These are phyloP conservation scores for Artemia sinica DNA, from an alignment of 2,888 invertebrate species.

Conservation along the genomic window DNA sequence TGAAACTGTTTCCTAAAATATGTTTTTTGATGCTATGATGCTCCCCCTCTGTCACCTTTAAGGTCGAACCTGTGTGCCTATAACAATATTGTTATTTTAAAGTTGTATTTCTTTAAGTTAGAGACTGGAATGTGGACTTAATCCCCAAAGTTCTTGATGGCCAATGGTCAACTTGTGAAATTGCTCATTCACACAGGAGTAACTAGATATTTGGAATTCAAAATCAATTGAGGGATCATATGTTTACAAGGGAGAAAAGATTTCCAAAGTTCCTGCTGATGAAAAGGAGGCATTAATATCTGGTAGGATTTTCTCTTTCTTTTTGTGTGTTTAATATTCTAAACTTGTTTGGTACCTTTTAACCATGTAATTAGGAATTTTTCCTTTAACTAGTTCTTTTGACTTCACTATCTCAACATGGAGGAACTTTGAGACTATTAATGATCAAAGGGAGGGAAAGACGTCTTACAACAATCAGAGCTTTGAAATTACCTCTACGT, in stretches of 20 bases:
- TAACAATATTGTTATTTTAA: neutral
- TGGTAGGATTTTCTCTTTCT: slow-evolving; percentile 29
- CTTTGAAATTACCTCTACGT: too few relatives aligned
- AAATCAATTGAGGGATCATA: slow-evolving; percentile 41
- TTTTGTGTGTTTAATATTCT: neutral
- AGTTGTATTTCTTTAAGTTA: slow-evolving; percentile 14
- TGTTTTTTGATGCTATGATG: too few relatives aligned
- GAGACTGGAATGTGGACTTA: slow-evolving; percentile 45
- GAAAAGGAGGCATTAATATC: slow-evolving; percentile 40
- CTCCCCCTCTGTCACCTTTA: too few relatives aligned
- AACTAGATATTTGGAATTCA: slow-evolving; percentile 41
- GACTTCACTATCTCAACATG: too few relatives aligned
- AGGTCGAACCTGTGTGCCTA: too few relatives aligned
- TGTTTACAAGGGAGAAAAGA: slow-evolving; percentile 38
- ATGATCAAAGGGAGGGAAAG: too few relatives aligned
- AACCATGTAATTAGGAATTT: too few relatives aligned
- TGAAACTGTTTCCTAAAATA: too few relatives aligned
- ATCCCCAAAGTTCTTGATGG: slow-evolving; percentile 46
- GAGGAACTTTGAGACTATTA: too few relatives aligned
- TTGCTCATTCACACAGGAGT: slow-evolving; percentile 41
- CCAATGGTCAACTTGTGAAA: slow-evolving; percentile 39
- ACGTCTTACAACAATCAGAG: too few relatives aligned
- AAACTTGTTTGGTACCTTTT: too few relatives aligned
- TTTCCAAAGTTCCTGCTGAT: slow-evolving; percentile 40
- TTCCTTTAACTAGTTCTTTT: too few relatives aligned